Evolutionary conservation across 1,140 invertebrate genomes (phyloP).

Genomic region (Watersipora subatra): DNA sequence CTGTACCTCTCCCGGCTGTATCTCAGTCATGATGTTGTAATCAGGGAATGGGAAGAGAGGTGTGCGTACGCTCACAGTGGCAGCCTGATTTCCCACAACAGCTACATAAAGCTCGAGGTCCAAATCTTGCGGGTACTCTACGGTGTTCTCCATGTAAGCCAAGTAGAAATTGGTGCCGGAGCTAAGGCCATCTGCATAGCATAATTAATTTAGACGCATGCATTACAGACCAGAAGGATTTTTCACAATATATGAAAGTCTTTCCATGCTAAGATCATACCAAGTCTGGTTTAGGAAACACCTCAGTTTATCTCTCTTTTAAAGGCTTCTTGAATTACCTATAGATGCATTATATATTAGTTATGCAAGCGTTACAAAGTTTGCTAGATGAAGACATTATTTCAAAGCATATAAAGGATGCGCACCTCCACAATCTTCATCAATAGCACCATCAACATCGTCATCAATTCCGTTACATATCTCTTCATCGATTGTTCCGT

Average conservation of each 20-base stretch:
- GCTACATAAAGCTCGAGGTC: background rate
- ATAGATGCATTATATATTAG: too few relatives aligned
- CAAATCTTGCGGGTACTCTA: background rate
- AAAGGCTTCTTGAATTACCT: too few relatives aligned
- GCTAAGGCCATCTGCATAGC: background rate
- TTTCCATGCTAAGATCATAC: too few relatives aligned
- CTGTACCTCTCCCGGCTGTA: background rate
- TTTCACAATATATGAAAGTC: too few relatives aligned
- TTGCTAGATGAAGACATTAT: too few relatives aligned
- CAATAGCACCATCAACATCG: conserved; percentile 8
- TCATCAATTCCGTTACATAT: conserved; percentile 9
- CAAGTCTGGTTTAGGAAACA: too few relatives aligned
- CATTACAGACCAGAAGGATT: too few relatives aligned
- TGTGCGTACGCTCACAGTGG: background rate
- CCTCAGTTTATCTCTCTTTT: too few relatives aligned
- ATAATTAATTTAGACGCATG: too few relatives aligned
- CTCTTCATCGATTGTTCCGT: conserved; percentile 7
- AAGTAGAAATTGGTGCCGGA: background rate
- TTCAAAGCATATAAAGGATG: too few relatives aligned
- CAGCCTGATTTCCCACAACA: background rate
- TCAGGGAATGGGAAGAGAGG: background rate
- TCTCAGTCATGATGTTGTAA: background rate
- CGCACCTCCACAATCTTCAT: conserved; percentile 8
- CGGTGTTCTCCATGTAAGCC: background rate
- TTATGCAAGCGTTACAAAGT: too few relatives aligned